These are phyloP conservation scores for Diadema setosum DNA, from an alignment of 35 echinoderm and acorn worm genomes.

Conservation along the genomic window DNA sequence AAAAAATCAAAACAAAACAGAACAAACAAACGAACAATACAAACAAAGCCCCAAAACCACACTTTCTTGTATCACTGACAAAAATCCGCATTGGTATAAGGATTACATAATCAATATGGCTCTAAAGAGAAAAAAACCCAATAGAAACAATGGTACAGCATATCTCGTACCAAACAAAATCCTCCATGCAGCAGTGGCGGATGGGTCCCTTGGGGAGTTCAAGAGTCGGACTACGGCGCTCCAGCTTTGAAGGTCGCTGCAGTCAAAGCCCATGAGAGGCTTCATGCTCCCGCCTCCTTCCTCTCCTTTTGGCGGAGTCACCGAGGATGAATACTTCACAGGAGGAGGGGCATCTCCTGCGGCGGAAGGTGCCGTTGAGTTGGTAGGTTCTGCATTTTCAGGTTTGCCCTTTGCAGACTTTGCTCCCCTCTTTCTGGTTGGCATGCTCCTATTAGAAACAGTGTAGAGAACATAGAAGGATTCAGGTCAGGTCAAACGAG, in stretches of 20 bases:
- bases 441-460: too few relatives aligned
- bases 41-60: background rate
- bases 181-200: slow-evolving; percentile 52
- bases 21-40: background rate
- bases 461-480: too few relatives aligned
- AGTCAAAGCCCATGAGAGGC: slow-evolving; percentile 48
- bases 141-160: background rate
- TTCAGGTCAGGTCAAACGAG: too few relatives aligned
- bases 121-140: background rate
- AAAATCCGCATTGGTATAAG: background rate
- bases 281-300: slow-evolving; percentile 20
- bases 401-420: background rate
- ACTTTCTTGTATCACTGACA: background rate
- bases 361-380: background rate
- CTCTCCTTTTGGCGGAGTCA: background rate
- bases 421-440: background rate
- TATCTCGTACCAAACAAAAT: slow-evolving; percentile 77
- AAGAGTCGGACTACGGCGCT: slow-evolving; percentile 35
- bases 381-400: background rate
- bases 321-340: background rate
- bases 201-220: slow-evolving; percentile 76
- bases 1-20: too few relatives aligned
- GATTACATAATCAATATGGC: too few relatives aligned
- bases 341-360: background rate
- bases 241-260: slow-evolving; percentile 44